Evolutionary conservation across 2,113 vertebrate genomes (phyloP), one percentile per base, ranked within the genome.

Genomic region (Rhombomys opimus): DNA sequence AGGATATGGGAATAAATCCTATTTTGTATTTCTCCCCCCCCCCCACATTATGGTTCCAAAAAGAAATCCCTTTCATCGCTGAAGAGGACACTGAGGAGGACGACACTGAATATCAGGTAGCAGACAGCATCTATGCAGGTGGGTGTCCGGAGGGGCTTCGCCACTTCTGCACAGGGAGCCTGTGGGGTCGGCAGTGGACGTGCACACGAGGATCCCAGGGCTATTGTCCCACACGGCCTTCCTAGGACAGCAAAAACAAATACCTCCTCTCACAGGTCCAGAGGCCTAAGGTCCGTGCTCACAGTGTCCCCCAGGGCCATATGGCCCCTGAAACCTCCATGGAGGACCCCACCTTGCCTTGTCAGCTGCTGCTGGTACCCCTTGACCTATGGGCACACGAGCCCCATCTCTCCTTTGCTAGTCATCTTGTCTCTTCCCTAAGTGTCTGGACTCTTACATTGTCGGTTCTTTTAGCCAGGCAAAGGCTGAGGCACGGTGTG

Each of bases 1-100:
- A 7, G 52, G 17, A 0, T 1, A 10, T 0, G 0, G 23, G 1
- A 13, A 20, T 9, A 27, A 13, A 13, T 76, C 0, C 14, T 0
- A 0, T 11, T 70, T 70, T 25, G 0, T 78, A 2, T 91, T 70
- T 57, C 13, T 15, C 57, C 4, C 57, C 15, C 61, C 54, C 92
- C 77, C 77, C 67, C 35, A 4, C 2, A 52, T 41, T 30, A 3
- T 61, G 88, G 18, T 65, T 38, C 81, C 23, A 1, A 25, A 10
- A 76, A 97, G 96, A 94, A 93, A 9, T 52, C 13, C 25, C 5
- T 0, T 0, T 23, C 2, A 4, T 35, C 41, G 5, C 32, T 0
- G 91, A 93, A 52, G 73, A 91, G 61, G 95, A 78, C 17, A 23
- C 80, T 0, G 91, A 67, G 12, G 89, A 96, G 8, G 95, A 97